Conservation (phyloP, 2,888 invertebrate genomes). For the Molorchus minor region DNA sequence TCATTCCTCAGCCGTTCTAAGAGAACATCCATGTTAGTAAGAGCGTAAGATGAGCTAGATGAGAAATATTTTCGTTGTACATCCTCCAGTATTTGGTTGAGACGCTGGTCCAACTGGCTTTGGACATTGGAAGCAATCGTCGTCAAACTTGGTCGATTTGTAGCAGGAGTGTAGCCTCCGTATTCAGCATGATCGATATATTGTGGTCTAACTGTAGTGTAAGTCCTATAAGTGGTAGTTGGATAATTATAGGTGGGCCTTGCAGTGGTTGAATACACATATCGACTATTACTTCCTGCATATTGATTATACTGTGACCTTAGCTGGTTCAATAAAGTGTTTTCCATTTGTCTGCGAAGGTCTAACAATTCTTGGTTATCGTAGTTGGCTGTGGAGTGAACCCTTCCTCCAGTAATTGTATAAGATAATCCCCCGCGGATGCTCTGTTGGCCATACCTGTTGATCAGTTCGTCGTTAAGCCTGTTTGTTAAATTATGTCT, state of each 20-base stretch:
- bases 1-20: conserved; percentile 53
- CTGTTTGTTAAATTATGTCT: conserved; percentile 55
- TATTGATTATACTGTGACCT: conserved; percentile 37
- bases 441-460: conserved; percentile 49
- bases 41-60: conserved; percentile 33
- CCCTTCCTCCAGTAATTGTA: conserved; percentile 45
- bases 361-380: conserved; percentile 54
- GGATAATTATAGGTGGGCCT: conserved; percentile 4
- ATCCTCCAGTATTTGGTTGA: conserved; percentile 52
- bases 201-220: conserved; percentile 28
- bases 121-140: conserved; percentile 55
- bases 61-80: conserved; percentile 48
- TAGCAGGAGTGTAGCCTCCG: conserved; percentile 44
- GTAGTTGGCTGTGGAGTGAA: conserved; percentile 52
- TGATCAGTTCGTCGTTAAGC: conserved; percentile 53
- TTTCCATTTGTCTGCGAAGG: conserved; percentile 53
- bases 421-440: conserved; percentile 52
- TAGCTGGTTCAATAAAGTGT: conserved; percentile 50
- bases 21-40: conserved; percentile 48
- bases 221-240: conserved; percentile 12
- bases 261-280: conserved; percentile 24
- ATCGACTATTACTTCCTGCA: not conserved
- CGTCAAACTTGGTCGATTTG: conserved; percentile 52
- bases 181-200: conserved; percentile 30
- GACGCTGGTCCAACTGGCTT: conserved; percentile 48